Evolutionary conservation across 2,888 invertebrate species (phyloP).

Genomic region (Linnaemya vulpina): DNA sequence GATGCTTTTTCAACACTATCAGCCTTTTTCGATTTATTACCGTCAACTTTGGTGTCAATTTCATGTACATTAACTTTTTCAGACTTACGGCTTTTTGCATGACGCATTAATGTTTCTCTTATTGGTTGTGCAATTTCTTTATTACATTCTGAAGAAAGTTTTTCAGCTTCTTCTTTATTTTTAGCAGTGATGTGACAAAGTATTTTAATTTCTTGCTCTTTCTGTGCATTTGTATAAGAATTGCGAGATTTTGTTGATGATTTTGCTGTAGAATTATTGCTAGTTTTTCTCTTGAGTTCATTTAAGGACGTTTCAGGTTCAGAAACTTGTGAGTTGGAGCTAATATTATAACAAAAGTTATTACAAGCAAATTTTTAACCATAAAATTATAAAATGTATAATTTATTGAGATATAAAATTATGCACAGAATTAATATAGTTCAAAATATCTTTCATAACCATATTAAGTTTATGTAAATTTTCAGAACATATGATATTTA

Average conservation of each 20-base stretch:
- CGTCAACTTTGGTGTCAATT: neutral
- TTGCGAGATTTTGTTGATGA: conserved; percentile 44
- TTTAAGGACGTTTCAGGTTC: conserved; percentile 21
- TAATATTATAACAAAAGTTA: conserved; percentile 18
- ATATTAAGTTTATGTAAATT: too few species aligned
- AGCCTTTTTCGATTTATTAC: conserved; percentile 29
- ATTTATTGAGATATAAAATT: too few species aligned
- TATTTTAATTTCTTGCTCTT: conserved; percentile 73
- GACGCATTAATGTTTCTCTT: conserved; percentile 59
- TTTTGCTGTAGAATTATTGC: conserved; percentile 30
- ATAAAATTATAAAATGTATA: neutral
- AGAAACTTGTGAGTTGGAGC: conserved; percentile 46
- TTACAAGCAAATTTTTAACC: neutral
- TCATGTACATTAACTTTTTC: neutral
- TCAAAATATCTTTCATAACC: too few species aligned
- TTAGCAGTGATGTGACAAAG: conserved; percentile 71
- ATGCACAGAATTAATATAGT: too few species aligned
- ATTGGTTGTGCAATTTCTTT: conserved; percentile 62
- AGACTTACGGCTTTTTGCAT: conserved; percentile 36
- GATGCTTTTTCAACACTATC: conserved; percentile 9
- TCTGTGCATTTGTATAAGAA: conserved; percentile 26
- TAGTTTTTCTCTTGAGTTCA: conserved; percentile 33
- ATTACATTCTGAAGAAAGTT: conserved; percentile 48
- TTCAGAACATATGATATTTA: too few species aligned
- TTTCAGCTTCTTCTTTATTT: conserved; percentile 52